Percentiles rank a stretch among this genome's conserved stretches.
Evolutionary conservation across 2,888 invertebrate species (phyloP).

Genomic region (Hydroisotoma schaefferi): DNA sequence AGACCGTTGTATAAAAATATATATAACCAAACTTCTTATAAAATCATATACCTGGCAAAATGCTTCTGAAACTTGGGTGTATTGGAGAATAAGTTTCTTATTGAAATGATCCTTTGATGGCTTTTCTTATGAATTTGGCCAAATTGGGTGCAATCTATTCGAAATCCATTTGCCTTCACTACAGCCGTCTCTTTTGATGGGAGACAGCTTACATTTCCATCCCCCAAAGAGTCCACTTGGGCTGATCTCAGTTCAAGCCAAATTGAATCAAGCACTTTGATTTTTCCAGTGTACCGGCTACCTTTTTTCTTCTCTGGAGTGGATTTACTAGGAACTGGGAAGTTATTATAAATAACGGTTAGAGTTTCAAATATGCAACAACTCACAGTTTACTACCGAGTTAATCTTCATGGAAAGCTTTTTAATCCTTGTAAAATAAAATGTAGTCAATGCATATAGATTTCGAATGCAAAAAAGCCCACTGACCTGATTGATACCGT

Average conservation of each 20-base stretch:
- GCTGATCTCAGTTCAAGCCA: slow-evolving; percentile 5
- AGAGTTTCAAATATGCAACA: neutral
- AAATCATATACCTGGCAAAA: slow-evolving; percentile 65
- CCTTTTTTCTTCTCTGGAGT: neutral
- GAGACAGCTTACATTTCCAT: slow-evolving; percentile 13
- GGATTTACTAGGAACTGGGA: neutral
- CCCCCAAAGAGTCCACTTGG: neutral
- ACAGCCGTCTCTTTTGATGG: neutral
- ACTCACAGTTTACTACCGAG: neutral
- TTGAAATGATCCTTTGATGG: slow-evolving; percentile 13
- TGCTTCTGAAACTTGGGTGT: slow-evolving; percentile 96
- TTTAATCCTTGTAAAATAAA: too few relatives aligned
- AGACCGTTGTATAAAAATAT: too few relatives aligned
- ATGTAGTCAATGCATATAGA: too few relatives aligned
- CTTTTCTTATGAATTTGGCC: slow-evolving; percentile 12
- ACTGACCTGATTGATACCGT: neutral
- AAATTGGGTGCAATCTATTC: slow-evolving; percentile 18
- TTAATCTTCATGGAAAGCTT: too few relatives aligned
- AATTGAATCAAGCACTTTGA: slow-evolving; percentile 6
- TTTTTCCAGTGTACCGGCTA: slow-evolving; percentile 11
- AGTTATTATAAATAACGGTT: neutral
- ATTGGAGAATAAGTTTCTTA: slow-evolving; percentile 10
- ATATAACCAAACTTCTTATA: too few relatives aligned
- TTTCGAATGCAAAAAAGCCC: too few relatives aligned
- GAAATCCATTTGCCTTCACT: slow-evolving; percentile 3